These are phyloP conservation scores for Oreonectes daqikongensis DNA, from an alignment of 2,797 vertebrate genomes.

Conservation along the genomic window DNA sequence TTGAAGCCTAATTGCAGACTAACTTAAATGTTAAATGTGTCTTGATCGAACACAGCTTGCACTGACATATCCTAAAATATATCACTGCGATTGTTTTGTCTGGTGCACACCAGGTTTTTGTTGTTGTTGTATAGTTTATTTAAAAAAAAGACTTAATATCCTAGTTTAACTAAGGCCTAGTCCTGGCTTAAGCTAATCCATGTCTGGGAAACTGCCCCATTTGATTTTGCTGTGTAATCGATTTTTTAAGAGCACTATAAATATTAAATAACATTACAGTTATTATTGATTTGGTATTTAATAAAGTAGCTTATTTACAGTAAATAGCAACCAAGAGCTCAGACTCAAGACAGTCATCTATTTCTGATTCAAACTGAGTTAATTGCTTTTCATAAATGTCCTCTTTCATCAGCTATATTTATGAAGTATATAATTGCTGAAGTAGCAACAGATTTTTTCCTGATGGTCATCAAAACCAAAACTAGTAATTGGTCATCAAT, in stretches of 20 bases:
- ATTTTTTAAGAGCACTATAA: neutral
- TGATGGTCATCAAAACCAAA: constrained; percentile 20
- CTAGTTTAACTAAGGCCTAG: too few relatives aligned
- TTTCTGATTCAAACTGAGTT: constrained; percentile 17
- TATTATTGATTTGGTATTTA: neutral
- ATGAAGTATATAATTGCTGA: constrained; percentile 22
- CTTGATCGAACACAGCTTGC: too few relatives aligned
- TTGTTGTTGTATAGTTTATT: too few relatives aligned
- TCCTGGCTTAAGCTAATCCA: too few relatives aligned
- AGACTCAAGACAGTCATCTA: constrained; percentile 21
- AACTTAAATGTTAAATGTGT: too few relatives aligned
- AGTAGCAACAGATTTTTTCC: neutral
- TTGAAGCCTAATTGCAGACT: too few relatives aligned
- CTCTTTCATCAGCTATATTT: constrained; percentile 19
- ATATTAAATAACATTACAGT: neutral
- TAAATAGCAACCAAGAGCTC: constrained; percentile 2
- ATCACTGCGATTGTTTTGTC: too few relatives aligned
- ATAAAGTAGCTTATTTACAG: neutral
- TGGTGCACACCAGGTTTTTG: too few relatives aligned
- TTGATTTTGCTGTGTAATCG: neutral
- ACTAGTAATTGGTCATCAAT: constrained; percentile 19
- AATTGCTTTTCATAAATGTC: constrained; percentile 25
- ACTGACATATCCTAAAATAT: too few relatives aligned
- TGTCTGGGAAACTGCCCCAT: too few relatives aligned
- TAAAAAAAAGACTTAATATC: too few relatives aligned